Evolutionary conservation across 2,888 invertebrate species (phyloP), one percentile per base, ranked within the genome.

Genomic region (Spialia ferax): DNA sequence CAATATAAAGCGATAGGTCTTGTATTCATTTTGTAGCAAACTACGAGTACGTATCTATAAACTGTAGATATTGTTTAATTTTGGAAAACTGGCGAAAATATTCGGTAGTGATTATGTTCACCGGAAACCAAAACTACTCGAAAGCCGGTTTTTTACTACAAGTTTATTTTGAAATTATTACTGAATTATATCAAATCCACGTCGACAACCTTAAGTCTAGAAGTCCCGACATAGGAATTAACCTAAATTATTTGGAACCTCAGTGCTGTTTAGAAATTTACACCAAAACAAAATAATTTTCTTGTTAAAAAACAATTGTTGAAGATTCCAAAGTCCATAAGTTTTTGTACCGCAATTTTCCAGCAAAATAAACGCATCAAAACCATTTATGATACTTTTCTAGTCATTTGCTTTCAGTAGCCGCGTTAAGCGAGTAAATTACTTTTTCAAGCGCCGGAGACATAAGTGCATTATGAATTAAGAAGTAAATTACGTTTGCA

Each of bases 401-500:
- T 42, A 60, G 54, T 66, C 59, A 66, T 66, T 66, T 59, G 54
- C 59, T 66, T 59, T 60, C 65, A 66, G 65, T 60, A 60, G 59
- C 65, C 52, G 59, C 59, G 59, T 60, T 60, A 52, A 66, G 59
- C 59, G 65, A 42, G 50, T 45, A 66, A 66, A 66, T 66, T 60
- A 66, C 66, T 66, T 66, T 66, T 66, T 60, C 66, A 66, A 66
- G 66, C 59, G 59, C 45, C 45, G 66, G 66, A 66, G 66, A 66
- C 61, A 66, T 60, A 66, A 66, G 66, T 66, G 78, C 77, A 77
- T 76, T 73, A 73, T 74, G 74, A 76, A 77, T 75, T 74, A 77
- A 75, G 73, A 73, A 77, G 76, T 75, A 79, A 80, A 82, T 83
- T 81, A 77, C 76, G 78, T 81, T 81, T 79, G 76, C 79, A 77